A percentile compares a stretch with the other conserved stretches of the same genome.
These are phyloP conservation scores for Adineta ricciae DNA, from an alignment of 2,888 invertebrate genomes.

Conservation along the genomic window DNA sequence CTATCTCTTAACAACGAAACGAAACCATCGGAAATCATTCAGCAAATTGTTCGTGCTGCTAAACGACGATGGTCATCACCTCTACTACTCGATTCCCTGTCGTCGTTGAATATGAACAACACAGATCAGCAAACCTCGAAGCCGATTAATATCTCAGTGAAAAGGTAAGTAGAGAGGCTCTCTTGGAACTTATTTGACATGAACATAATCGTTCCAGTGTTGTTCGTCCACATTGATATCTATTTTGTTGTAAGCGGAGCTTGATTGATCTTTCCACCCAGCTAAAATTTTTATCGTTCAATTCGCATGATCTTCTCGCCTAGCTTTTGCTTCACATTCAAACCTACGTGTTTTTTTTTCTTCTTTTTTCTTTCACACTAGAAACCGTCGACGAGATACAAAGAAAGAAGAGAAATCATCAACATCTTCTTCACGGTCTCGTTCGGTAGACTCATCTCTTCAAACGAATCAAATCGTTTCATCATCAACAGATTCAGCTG, in stretches of 20 bases:
- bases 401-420: neutral
- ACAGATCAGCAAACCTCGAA: neutral
- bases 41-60: conserved; percentile 13
- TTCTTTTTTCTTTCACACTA: neutral
- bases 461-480: neutral
- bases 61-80: conserved; percentile 16
- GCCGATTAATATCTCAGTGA: conserved; percentile 3
- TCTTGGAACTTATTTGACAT: neutral
- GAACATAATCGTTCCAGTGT: neutral
- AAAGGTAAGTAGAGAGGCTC: neutral
- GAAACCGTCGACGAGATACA: neutral
- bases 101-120: neutral
- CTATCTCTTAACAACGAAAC: neutral
- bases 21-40: conserved; percentile 11
- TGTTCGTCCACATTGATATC: neutral
- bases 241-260: neutral
- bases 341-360: too few relatives aligned
- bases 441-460: neutral
- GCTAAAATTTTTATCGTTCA: neutral
- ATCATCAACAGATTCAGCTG: conserved; percentile 15
- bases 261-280: neutral
- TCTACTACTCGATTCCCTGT: neutral
- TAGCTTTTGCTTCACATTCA: too few relatives aligned
- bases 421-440: neutral
- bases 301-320: neutral